Percentiles rank a stretch among this genome's conserved stretches.
phyloP scores from a whole-genome alignment of 1,140 invertebrate species.

The Caenorhabditis brenneri region DNA sequence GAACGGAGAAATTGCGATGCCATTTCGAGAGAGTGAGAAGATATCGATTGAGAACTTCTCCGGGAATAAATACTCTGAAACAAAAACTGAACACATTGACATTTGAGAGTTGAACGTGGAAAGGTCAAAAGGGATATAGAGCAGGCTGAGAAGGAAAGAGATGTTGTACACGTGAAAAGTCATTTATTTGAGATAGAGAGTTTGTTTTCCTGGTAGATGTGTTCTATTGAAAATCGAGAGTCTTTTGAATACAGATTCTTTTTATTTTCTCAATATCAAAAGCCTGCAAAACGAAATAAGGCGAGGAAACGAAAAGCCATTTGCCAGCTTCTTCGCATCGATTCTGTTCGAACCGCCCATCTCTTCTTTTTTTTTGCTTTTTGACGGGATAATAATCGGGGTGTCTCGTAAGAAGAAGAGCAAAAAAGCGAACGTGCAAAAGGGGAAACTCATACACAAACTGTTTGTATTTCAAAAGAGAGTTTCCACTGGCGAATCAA shows the following conservation, averaged over 20 bases:
- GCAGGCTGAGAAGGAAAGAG: background rate
- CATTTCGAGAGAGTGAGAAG: background rate
- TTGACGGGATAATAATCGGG: constrained; percentile 1
- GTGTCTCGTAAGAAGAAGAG: background rate
- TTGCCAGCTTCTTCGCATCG: background rate
- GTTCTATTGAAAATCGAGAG: too few relatives aligned
- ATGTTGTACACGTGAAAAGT: background rate
- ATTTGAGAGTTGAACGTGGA: background rate
- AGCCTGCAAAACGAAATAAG: background rate
- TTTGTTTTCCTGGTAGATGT: too few relatives aligned
- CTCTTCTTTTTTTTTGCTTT: background rate
- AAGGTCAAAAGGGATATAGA: background rate
- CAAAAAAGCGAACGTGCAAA: constrained; percentile 17
- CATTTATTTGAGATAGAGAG: background rate
- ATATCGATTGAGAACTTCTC: constrained; percentile 12
- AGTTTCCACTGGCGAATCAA: background rate
- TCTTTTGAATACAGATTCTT: background rate
- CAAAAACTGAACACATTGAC: background rate
- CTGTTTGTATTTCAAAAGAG: constrained; percentile 7
- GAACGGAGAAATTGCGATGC: constrained; percentile 40
- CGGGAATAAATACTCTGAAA: background rate
- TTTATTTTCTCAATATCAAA: background rate
- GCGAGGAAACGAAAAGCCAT: background rate
- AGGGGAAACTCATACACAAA: background rate
- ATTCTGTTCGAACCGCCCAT: background rate